Conservation (phyloP, 1,140 invertebrate species). For the Drosophila pruinosa region DNA sequence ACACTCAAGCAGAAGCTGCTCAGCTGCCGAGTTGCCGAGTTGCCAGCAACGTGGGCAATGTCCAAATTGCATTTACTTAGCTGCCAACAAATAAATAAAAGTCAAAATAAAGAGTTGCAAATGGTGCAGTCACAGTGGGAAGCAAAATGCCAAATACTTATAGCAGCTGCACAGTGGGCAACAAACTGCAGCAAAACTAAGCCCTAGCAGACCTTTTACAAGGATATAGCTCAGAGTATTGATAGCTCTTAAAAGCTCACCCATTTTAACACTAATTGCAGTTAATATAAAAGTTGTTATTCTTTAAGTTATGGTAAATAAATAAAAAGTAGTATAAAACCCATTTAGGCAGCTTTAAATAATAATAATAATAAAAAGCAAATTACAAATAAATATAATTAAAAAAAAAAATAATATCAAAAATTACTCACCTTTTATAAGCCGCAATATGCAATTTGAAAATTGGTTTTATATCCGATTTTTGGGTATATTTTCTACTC, state of each 20-base stretch:
- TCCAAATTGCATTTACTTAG: slow-evolving; percentile 77
- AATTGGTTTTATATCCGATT: background rate
- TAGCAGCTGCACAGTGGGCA: background rate
- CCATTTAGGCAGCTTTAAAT: too few species aligned
- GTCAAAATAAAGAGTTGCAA: slow-evolving; percentile 81
- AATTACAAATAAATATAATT: too few species aligned
- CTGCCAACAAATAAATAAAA: slow-evolving; percentile 80
- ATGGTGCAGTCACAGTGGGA: slow-evolving; percentile 57
- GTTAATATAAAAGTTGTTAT: too few species aligned
- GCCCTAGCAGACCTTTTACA: background rate
- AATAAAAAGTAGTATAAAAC: too few species aligned
- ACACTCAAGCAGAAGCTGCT: slow-evolving; percentile 43
- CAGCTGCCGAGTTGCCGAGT: slow-evolving; percentile 5
- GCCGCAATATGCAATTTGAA: background rate
- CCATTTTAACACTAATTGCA: background rate
- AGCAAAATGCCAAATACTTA: slow-evolving; percentile 2
- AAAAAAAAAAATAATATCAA: background rate
- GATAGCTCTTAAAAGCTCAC: background rate
- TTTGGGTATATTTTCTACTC: background rate
- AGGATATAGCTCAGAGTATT: background rate
- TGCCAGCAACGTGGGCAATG: slow-evolving; percentile 47
- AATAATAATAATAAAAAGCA: too few species aligned
- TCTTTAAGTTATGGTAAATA: too few species aligned
- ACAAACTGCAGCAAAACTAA: background rate
- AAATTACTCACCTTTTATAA: background rate